Evolutionary conservation across 2,113 vertebrate genomes (phyloP), one percentile per base, ranked within the genome.

Genomic region (Chamaetylas fuelleborni): DNA sequence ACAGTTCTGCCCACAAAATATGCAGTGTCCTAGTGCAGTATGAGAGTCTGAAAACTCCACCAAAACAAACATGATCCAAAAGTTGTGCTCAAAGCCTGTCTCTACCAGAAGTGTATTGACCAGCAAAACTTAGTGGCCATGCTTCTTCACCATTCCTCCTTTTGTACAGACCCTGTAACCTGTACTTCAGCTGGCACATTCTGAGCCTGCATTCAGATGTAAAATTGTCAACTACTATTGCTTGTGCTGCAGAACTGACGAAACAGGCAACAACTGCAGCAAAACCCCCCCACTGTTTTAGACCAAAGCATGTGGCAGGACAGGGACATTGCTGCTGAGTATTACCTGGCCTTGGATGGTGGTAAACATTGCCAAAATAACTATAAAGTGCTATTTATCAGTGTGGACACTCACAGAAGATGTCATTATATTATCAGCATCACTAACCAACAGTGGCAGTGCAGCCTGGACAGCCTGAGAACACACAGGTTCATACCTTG

Each of bases 391-490:
- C 34, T 69, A 2, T 45, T 73, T 58, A 42, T 43, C 43, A 54
- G 15, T 4, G 3, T 12, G 22, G 33, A 19, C 12, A 12, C 19
- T 62, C 51, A 69, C 33, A 78, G 34, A 86, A 33, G 2, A 6
- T 60, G 3, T 50, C 31, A n/a, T 33, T 12, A 60, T 38, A 2
- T 69, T 73, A 71, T 60, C 24, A 76, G 38, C 54, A 28, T 43
- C 45, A 16, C 33, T 19, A 43, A 45, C 5, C 1, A 62, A 83
- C 34, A 0, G 0, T 1, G 1, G 33, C 6, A 29, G 11, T 0
- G 0, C 20, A 57, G 14, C 6, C 42, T 36, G 12, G 40, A 48
- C 24, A 89, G 31, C 38, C 40, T 65, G 12, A 58, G 66, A 88
- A 40, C 19, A 36, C 1, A 1, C 6, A 40, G 19, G 9, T n/a